Evolutionary conservation across 2,113 vertebrate genomes (phyloP).

Genomic region (Nesogale talazaci): DNA sequence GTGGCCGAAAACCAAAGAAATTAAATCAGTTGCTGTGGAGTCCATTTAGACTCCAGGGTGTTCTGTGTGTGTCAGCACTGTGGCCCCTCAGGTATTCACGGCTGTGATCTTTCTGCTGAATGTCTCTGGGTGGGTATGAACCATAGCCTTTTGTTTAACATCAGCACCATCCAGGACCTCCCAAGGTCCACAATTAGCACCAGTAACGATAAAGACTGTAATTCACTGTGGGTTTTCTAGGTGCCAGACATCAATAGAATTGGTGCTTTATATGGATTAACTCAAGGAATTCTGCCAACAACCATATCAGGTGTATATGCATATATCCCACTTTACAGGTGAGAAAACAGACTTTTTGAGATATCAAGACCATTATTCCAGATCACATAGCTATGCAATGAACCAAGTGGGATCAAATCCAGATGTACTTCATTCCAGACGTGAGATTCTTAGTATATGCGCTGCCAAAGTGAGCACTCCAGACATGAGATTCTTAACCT

Average conservation of each 20-base stretch:
- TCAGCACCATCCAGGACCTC: not conserved
- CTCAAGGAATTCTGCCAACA: slow-evolving; percentile 15
- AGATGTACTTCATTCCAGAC: slow-evolving; percentile 7
- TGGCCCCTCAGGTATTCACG: not conserved
- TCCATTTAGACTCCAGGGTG: not conserved
- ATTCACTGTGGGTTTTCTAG: not conserved
- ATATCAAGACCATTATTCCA: not conserved
- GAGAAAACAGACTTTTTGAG: slow-evolving; percentile 45
- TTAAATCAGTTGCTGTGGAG: not conserved
- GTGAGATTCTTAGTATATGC: slow-evolving; percentile 18
- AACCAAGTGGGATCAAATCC: slow-evolving; percentile 44
- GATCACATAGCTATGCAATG: slow-evolving; percentile 18
- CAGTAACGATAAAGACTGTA: not conserved
- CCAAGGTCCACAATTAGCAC: not conserved
- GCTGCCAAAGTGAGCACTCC: no score
- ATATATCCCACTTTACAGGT: not conserved
- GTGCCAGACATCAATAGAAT: not conserved
- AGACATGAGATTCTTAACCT: not conserved
- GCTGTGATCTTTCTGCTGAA: not conserved
- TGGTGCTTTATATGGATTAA: not conserved
- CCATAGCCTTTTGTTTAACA: not conserved
- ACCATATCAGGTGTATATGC: not conserved
- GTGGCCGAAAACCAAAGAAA: not conserved
- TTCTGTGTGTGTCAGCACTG: not conserved
- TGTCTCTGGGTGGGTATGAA: not conserved